Evolutionary conservation across 2,113 vertebrate species (phyloP).

Genomic region (Agapornis roseicollis): DNA sequence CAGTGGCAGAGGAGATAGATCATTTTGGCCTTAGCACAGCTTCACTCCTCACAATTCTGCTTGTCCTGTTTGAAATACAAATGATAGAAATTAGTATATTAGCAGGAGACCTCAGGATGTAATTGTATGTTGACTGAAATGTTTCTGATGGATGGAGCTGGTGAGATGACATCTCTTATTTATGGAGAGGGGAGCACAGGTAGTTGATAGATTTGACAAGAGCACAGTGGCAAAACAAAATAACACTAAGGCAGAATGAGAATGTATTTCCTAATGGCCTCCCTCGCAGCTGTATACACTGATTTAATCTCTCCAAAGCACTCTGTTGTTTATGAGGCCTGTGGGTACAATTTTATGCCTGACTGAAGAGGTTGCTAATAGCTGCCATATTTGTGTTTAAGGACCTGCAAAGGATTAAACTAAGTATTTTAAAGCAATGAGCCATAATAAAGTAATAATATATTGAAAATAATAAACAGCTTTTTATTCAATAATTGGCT

Average conservation of each 20-base stretch:
- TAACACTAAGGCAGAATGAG: conserved; percentile 72
- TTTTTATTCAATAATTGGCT: conserved; percentile 78
- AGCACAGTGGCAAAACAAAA: conserved; percentile 67
- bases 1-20: not conserved
- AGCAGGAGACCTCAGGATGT: conserved; percentile 14
- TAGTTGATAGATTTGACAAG: conserved; percentile 66
- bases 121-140: conserved; percentile 47
- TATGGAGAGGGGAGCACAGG: conserved; percentile 28
- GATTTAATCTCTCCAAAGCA: conserved; percentile 86
- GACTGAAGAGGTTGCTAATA: conserved; percentile 87
- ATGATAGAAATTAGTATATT: conserved; percentile 55
- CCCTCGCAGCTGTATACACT: conserved; percentile 80
- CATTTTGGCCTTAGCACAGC: not conserved
- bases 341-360: conserved; percentile 87
- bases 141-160: conserved; percentile 14
- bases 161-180: conserved; percentile 23
- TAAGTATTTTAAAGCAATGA: conserved; percentile 83
- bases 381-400: conserved; percentile 86
- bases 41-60: not conserved
- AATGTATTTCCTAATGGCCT: conserved; percentile 79
- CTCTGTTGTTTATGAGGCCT: conserved; percentile 85
- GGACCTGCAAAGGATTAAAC: conserved; percentile 80
- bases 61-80: conserved; percentile 45
- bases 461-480: conserved; percentile 80
- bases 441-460: conserved; percentile 82